Evolutionary conservation across 2,888 invertebrate species (phyloP), one percentile per base, ranked within the genome.

Genomic region (Himalopsyche anomala): DNA sequence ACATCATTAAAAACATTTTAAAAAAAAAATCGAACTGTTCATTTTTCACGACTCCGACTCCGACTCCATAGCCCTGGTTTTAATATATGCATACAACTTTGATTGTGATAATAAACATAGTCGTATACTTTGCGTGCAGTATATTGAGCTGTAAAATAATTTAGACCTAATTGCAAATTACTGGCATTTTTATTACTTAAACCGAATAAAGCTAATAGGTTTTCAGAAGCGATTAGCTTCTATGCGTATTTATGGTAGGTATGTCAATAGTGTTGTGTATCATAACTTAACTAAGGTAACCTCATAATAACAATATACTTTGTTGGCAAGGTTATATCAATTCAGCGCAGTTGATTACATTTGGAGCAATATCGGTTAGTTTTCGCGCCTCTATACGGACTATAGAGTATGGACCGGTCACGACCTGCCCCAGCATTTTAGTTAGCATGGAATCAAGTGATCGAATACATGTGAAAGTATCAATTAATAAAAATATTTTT

Each of bases 171-270:
- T 36, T 74, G 38, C 74, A 36, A 74, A 74, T 74, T 12, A 36
- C 74, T 38, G 74, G 11, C 74, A 36, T 74, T 28, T 74, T 28
- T 74, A 74, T 74, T 74, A 15, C 36, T 74, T 74, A 74, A 74
- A 12, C 74, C 38, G 28, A 74, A 74, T 74, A 74, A 74, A 74
- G 74, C 74, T 74, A 36, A 74, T 74, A 38, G 38, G 74, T 36
- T 74, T 74, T 38, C 38, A 74, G 74, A 38, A 74, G 74, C 74
- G 12, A 11, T 36, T 12, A 74, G 38, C 38, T 74, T 74, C 36
- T 74, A 38, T 38, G 11, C 12, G 4, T 15, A 12, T 74, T 74
- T 15, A 74, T 38, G 38, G 12, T 36, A 74, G 38, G 38, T 36
- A 15, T 38, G 15, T 74, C 74, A 36, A 74, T 74, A 74, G 15